Evolutionary conservation across 2,797 vertebrate genomes (phyloP).

Genomic region (Spheniscus humboldti): DNA sequence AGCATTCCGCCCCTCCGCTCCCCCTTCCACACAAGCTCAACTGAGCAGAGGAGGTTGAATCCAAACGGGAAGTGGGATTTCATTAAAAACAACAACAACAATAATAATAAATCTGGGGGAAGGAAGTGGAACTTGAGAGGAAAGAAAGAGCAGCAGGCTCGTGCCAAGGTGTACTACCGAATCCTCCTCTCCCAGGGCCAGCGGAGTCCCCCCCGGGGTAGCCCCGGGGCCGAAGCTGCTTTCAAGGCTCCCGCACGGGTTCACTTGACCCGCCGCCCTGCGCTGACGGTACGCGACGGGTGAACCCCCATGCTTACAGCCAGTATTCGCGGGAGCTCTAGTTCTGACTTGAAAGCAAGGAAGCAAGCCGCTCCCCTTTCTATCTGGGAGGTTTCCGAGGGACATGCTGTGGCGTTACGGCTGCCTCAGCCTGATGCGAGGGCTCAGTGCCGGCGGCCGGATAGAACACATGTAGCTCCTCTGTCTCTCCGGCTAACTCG

Average conservation of each 20-base stretch:
- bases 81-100: background rate
- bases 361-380: background rate
- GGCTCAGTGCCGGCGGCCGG: constrained; percentile 19
- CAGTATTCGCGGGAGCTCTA: background rate
- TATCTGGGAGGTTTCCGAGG: background rate
- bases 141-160: background rate
- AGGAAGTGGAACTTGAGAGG: background rate
- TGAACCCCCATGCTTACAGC: background rate
- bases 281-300: background rate
- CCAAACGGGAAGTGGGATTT: background rate
- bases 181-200: background rate
- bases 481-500: constrained; percentile 84
- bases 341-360: background rate
- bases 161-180: background rate
- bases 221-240: background rate
- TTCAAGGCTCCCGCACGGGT: background rate
- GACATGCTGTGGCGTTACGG: background rate
- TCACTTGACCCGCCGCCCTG: background rate
- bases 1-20: constrained; percentile 27
- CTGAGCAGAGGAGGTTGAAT: background rate
- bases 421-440: background rate
- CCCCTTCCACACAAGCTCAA: constrained; percentile 3
- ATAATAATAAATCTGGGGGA: background rate
- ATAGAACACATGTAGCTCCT: constrained; percentile 79
- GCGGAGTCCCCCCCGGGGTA: background rate